Evolutionary conservation across 2,113 vertebrate genomes (phyloP).

Genomic region (Centropus unirufus): DNA sequence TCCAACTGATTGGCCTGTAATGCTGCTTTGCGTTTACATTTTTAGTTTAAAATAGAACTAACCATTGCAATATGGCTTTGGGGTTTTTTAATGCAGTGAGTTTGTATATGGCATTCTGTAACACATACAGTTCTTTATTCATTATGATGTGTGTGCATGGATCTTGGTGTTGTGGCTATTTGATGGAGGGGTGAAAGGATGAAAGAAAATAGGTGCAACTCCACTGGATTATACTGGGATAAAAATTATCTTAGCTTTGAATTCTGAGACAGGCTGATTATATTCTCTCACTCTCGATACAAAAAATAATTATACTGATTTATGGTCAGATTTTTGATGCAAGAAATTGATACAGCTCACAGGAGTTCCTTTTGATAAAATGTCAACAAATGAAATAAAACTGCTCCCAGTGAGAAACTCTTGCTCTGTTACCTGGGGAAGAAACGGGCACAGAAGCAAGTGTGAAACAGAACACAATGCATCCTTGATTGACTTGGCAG

Average conservation of each 20-base stretch:
- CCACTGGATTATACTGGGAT: not conserved
- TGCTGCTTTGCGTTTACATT: constrained; percentile 30
- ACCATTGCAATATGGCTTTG: constrained; percentile 10
- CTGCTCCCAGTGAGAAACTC: not conserved
- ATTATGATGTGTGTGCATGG: not conserved
- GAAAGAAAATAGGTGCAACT: not conserved
- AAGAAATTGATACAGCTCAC: not conserved
- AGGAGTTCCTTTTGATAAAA: not conserved
- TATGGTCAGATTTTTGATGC: not conserved
- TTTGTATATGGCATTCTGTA: not conserved
- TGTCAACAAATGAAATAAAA: not conserved
- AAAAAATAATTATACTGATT: not conserved
- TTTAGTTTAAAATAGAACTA: constrained; percentile 44
- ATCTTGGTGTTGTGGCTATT: not conserved
- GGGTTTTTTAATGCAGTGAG: not conserved
- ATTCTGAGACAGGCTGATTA: not conserved
- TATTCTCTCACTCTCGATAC: not conserved
- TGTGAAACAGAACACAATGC: not conserved
- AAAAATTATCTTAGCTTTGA: not conserved
- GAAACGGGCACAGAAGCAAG: not conserved
- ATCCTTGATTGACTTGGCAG: not conserved
- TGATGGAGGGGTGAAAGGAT: not conserved
- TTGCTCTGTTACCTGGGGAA: not conserved
- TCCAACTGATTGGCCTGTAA: constrained; percentile 28
- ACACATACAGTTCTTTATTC: not conserved